Evolutionary conservation across 2,888 invertebrate species (phyloP).

Genomic region (Nephrotoma guestfalica): DNA sequence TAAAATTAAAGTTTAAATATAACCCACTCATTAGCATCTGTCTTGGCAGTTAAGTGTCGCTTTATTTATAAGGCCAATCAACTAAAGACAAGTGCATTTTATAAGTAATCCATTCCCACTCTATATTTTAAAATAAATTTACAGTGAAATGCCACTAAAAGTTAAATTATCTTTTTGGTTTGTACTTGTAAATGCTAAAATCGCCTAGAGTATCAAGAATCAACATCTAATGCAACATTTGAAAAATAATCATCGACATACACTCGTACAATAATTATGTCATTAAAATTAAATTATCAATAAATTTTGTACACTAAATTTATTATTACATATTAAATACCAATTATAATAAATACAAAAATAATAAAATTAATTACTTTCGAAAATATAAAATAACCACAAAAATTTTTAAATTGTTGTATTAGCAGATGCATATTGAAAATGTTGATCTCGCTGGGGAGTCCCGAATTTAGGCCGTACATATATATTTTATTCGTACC

Average conservation of each 20-base stretch:
- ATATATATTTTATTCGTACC: background rate
- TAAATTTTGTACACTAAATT: background rate
- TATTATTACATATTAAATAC: background rate
- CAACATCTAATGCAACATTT: background rate
- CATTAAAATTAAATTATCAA: background rate
- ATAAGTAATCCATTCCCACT: no score
- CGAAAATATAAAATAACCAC: no score
- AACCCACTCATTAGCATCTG: no score
- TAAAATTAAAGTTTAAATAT: no score
- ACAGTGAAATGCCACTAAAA: no score
- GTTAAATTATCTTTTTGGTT: no score
- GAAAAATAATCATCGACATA: background rate
- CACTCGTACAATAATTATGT: background rate
- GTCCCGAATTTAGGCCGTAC: background rate
- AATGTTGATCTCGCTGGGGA: background rate
- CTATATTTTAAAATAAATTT: no score
- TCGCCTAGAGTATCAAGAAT: no score
- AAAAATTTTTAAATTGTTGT: background rate
- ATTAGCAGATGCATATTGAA: background rate
- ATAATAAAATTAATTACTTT: background rate
- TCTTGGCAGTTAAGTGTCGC: no score
- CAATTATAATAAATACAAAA: background rate
- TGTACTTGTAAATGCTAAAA: no score
- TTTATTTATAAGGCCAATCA: no score
- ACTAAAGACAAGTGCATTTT: no score